Evolutionary conservation across 2,797 vertebrate genomes (phyloP).

Genomic region (Lycodopsis pacificus): DNA sequence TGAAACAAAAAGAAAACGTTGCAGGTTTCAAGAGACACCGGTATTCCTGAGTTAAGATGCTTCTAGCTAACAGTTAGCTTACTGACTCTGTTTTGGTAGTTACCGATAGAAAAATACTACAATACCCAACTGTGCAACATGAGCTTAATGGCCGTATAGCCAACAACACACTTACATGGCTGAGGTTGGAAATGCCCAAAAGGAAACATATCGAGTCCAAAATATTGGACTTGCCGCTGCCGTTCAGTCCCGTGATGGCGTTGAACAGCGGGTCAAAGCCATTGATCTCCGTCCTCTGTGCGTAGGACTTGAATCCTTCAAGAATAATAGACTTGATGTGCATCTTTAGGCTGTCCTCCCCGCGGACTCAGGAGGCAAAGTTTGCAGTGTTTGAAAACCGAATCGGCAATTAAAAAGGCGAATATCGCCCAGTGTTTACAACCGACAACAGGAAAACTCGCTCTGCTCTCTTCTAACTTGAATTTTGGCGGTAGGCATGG

Average conservation of each 20-base stretch:
- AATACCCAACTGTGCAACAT: background rate
- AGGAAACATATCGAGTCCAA: conserved; percentile 97
- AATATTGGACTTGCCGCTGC: conserved; percentile 98
- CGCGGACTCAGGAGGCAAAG: background rate
- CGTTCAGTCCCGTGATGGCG: conserved; percentile 97
- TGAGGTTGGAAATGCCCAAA: conserved; percentile 91
- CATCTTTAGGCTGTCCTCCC: conserved; percentile 82
- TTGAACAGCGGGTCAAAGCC: conserved; percentile 95
- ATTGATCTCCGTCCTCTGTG: conserved; percentile 91
- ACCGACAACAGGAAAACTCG: conserved; percentile 15
- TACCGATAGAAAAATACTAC: background rate
- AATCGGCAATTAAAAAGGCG: background rate
- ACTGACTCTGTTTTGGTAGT: background rate
- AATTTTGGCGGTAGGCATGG: conserved; percentile 84
- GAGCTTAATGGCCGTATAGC: fast-evolving
- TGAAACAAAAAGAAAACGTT: background rate
- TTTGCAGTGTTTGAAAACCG: fast-evolving
- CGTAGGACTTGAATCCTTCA: conserved; percentile 98
- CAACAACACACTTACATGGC: conserved; percentile 85
- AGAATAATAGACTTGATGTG: conserved; percentile 92
- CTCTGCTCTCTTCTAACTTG: conserved; percentile 62
- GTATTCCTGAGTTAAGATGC: background rate
- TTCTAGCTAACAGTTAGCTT: background rate
- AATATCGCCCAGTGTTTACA: conserved; percentile 41
- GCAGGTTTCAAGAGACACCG: background rate